Percentiles rank a stretch among this genome's conserved stretches.
These are phyloP conservation scores for Lepus townsendii DNA, from an alignment of 2,797 vertebrate genomes.

Conservation along the genomic window DNA sequence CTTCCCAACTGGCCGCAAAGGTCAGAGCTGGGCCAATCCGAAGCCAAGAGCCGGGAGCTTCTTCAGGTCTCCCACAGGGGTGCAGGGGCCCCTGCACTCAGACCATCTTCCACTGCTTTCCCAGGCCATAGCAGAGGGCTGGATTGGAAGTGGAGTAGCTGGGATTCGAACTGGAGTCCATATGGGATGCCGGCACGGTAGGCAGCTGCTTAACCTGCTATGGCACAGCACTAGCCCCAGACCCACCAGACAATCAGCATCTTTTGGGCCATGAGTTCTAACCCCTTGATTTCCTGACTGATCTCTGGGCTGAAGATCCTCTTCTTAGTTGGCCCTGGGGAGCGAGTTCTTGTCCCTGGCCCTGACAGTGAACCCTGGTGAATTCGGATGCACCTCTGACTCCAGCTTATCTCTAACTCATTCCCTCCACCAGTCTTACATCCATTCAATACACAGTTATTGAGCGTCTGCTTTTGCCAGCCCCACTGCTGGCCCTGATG, in stretches of 20 bases:
- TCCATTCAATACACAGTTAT: neutral
- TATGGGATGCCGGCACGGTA: too few relatives aligned
- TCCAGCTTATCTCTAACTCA: neutral
- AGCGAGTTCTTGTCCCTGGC: neutral
- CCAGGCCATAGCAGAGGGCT: too few relatives aligned
- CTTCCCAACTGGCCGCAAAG: too few relatives aligned
- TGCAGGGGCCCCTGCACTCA: too few relatives aligned
- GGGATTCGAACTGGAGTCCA: too few relatives aligned
- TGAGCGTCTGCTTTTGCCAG: neutral
- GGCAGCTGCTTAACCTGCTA: too few relatives aligned
- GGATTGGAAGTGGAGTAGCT: too few relatives aligned
- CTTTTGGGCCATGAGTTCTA: slow-evolving; percentile 2
- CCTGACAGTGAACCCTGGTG: neutral
- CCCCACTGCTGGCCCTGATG: neutral
- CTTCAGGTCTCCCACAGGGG: too few relatives aligned
- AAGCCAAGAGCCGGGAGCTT: too few relatives aligned
- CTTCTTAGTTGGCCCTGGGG: neutral
- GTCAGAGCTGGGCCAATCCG: too few relatives aligned
- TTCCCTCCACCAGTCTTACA: neutral
- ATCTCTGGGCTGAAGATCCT: neutral
- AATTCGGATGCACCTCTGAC: neutral
- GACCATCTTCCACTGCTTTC: too few relatives aligned
- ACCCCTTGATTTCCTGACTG: neutral
- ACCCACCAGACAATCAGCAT: neutral
- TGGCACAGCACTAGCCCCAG: too few relatives aligned